Conservation (phyloP, 2,113 vertebrate genomes). For the Chaenocephalus aceratus region DNA sequence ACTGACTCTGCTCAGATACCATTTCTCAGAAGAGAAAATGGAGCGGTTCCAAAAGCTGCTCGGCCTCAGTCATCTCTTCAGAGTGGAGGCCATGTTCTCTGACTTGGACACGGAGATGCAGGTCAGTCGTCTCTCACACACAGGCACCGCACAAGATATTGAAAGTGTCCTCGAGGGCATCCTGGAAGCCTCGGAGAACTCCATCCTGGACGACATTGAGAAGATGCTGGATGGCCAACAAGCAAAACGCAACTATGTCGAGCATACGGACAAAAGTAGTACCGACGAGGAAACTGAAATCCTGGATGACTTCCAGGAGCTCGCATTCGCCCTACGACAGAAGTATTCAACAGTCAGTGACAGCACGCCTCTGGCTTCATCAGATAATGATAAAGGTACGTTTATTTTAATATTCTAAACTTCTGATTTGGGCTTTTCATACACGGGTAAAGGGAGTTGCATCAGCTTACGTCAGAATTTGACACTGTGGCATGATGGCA, state of each 20-base stretch:
- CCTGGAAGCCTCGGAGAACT: constrained; percentile 87
- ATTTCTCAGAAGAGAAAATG: constrained; percentile 85
- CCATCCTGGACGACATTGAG: constrained; percentile 88
- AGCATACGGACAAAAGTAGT: constrained; percentile 69
- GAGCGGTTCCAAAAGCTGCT: constrained; percentile 85
- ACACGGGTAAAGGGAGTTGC: background rate
- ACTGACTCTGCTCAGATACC: constrained; percentile 84
- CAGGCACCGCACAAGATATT: constrained; percentile 69
- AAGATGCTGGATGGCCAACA: constrained; percentile 86
- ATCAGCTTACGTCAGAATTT: constrained; percentile 25
- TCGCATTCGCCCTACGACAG: constrained; percentile 90
- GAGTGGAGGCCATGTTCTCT: constrained; percentile 88
- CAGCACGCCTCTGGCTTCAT: constrained; percentile 70
- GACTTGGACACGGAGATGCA: constrained; percentile 88
- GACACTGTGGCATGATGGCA: constrained; percentile 4
- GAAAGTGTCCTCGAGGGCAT: constrained; percentile 89
- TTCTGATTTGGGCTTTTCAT: constrained; percentile 3
- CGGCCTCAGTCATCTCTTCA: constrained; percentile 80
- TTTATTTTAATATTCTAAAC: constrained; percentile 7
- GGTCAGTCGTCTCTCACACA: constrained; percentile 70
- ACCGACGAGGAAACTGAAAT: constrained; percentile 88
- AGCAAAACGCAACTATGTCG: constrained; percentile 61
- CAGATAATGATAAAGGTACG: constrained; percentile 65
- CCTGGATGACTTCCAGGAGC: constrained; percentile 92
- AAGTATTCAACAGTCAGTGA: constrained; percentile 85